Conservation (phyloP, 2,888 invertebrate species). For the Drosophila conformis region DNA sequence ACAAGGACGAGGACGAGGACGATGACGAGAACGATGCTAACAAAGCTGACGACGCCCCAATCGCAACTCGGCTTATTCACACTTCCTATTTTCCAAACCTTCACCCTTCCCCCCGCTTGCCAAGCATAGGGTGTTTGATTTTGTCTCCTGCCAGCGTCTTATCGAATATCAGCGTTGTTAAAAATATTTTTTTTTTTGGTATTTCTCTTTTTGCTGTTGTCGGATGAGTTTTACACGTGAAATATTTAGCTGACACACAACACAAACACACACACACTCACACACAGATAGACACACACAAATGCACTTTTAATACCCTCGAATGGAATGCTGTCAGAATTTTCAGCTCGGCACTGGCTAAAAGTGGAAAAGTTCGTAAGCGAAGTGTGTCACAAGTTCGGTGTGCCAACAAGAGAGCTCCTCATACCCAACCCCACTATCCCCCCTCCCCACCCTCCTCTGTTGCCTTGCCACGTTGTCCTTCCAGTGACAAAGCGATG, state of each 20-base stretch:
- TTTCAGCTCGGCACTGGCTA: not conserved
- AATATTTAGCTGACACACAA: conserved; percentile 42
- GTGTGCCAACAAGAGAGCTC: not conserved
- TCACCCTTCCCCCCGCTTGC: not conserved
- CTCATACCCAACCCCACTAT: not conserved
- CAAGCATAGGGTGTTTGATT: not conserved
- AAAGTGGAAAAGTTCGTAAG: conserved; percentile 4
- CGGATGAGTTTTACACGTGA: conserved; percentile 60
- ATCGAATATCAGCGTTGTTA: conserved; percentile 75
- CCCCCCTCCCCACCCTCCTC: too few relatives aligned
- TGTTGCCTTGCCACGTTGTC: not conserved
- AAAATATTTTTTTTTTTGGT: conserved; percentile 60
- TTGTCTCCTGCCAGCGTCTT: conserved; percentile 43
- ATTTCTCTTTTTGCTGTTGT: conserved; percentile 42
- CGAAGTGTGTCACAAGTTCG: conserved; percentile 3
- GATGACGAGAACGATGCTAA: conserved; percentile 9
- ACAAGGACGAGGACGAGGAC: conserved; percentile 2
- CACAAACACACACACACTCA: conserved; percentile 1
- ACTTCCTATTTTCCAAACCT: not conserved
- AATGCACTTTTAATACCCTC: conserved; percentile 31
- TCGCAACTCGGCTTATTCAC: conserved; percentile 14
- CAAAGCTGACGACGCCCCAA: conserved; percentile 38
- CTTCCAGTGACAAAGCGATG: conserved; percentile 14
- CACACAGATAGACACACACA: not conserved
- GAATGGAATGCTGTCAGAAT: conserved; percentile 14